Evolutionary conservation across 2,888 invertebrate genomes (phyloP).

Genomic region (Apamea monoglypha): DNA sequence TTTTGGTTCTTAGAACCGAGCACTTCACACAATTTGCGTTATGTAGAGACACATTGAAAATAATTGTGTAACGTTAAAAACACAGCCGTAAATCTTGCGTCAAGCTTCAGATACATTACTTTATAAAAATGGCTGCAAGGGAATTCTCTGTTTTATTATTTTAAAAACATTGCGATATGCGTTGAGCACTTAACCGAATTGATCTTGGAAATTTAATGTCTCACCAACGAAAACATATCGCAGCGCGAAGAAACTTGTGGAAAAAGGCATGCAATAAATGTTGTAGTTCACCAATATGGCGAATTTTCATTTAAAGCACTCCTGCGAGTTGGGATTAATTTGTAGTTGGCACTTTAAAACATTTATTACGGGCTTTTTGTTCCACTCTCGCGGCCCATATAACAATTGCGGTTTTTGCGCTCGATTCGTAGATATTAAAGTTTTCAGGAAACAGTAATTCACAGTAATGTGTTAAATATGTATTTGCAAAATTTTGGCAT

Average conservation of each 20-base stretch:
- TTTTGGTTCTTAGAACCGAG: not conserved
- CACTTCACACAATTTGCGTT: not conserved
- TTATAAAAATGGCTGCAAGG: conserved; percentile 4
- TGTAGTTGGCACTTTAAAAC: conserved; percentile 69
- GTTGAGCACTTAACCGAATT: conserved; percentile 53
- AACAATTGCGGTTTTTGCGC: conserved; percentile 63
- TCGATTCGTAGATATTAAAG: conserved; percentile 46
- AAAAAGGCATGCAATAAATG: conserved; percentile 14
- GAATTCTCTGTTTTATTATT: conserved; percentile 27
- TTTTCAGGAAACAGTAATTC: not conserved
- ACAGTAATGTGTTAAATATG: not conserved
- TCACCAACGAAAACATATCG: conserved; percentile 28
- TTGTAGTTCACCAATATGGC: conserved; percentile 18
- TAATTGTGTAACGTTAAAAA: conserved; percentile 3
- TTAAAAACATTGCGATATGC: conserved; percentile 22
- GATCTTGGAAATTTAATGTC: conserved; percentile 36
- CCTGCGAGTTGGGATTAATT: conserved; percentile 68
- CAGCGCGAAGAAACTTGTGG: conserved; percentile 24
- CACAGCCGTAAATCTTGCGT: conserved; percentile 24
- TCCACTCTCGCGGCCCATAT: conserved; percentile 47
- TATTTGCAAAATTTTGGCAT: not conserved
- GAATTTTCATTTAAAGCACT: conserved; percentile 35
- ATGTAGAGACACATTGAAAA: not conserved
- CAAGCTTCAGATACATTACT: conserved; percentile 13
- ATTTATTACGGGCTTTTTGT: conserved; percentile 70